Percentiles rank a stretch among this genome's conserved stretches.
Conservation (phyloP, 1,140 invertebrate genomes). For the Tetramorium parvispinum region DNA sequence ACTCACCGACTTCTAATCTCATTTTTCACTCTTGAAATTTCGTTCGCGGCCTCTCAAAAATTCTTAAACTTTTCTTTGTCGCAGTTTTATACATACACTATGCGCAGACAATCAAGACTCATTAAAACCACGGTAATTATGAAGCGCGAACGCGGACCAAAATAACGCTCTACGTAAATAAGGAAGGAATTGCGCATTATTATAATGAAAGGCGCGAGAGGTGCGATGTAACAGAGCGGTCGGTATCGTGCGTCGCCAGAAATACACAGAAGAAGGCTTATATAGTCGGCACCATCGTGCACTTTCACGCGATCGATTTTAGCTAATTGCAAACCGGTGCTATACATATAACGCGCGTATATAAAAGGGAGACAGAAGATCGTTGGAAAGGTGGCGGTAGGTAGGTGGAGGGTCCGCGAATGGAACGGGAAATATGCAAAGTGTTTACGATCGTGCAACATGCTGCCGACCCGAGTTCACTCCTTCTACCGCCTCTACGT, state of each 20-base stretch:
- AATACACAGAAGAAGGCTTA: constrained; percentile 45
- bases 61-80: neutral
- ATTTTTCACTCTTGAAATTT: neutral
- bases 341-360: constrained; percentile 65
- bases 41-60: too few species aligned
- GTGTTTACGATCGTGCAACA: constrained; percentile 84
- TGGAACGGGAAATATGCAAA: constrained; percentile 81
- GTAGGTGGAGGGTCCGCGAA: constrained; percentile 64
- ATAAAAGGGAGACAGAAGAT: constrained; percentile 44
- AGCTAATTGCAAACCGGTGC: constrained; percentile 82
- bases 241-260: constrained; percentile 59
- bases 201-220: constrained; percentile 32
- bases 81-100: neutral
- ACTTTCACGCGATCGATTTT: constrained; percentile 82
- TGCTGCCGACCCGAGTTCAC: constrained; percentile 77
- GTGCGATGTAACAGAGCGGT: constrained; percentile 38
- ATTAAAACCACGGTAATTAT: constrained; percentile 18
- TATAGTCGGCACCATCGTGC: constrained; percentile 69
- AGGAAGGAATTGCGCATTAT: constrained; percentile 36
- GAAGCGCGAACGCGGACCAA: neutral
- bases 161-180: constrained; percentile 23
- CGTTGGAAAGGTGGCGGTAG: constrained; percentile 68
- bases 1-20: neutral
- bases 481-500: neutral
- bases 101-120: neutral